Evolutionary conservation across 2,888 invertebrate genomes (phyloP).

Genomic region (Zaprionus obscuricornis): DNA sequence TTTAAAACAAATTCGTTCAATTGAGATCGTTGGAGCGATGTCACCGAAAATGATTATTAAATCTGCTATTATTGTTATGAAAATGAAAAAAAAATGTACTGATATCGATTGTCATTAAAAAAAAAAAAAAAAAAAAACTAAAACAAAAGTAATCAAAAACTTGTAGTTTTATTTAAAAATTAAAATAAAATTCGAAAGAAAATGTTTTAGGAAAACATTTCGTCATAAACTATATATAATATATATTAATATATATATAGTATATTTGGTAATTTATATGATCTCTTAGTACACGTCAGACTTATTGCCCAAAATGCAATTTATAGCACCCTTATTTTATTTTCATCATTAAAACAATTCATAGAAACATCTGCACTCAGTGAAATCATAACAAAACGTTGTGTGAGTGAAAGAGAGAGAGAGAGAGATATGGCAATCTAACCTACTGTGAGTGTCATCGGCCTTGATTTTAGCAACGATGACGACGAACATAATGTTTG

Average conservation of each 20-base stretch:
- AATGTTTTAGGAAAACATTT: too few relatives aligned
- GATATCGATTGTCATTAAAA: slow-evolving; percentile 69
- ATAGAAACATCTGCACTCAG: neutral
- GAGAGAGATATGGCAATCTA: neutral
- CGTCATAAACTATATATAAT: too few relatives aligned
- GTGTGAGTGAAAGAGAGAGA: neutral
- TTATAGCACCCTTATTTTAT: too few relatives aligned
- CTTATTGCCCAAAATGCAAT: too few relatives aligned
- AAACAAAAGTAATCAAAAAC: slow-evolving; percentile 31
- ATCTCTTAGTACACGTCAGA: too few relatives aligned
- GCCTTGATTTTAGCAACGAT: slow-evolving; percentile 33
- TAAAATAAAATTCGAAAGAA: too few relatives aligned
- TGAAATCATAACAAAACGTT: slow-evolving; percentile 3
- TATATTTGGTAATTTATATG: too few relatives aligned
- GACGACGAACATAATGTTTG: slow-evolving; percentile 38
- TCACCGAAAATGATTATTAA: slow-evolving; percentile 56
- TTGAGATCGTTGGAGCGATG: slow-evolving; percentile 28
- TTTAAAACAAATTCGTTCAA: slow-evolving; percentile 20
- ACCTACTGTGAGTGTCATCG: slow-evolving; percentile 46
- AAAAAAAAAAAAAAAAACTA: slow-evolving; percentile 37
- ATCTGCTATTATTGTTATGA: slow-evolving; percentile 74
- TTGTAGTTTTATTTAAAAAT: slow-evolving; percentile 39
- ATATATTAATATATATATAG: too few relatives aligned
- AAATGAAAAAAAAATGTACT: slow-evolving; percentile 49
- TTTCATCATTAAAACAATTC: slow-evolving; percentile 4